These are phyloP conservation scores for Progne subis DNA, from an alignment of 2,113 vertebrate species.

Conservation along the genomic window DNA sequence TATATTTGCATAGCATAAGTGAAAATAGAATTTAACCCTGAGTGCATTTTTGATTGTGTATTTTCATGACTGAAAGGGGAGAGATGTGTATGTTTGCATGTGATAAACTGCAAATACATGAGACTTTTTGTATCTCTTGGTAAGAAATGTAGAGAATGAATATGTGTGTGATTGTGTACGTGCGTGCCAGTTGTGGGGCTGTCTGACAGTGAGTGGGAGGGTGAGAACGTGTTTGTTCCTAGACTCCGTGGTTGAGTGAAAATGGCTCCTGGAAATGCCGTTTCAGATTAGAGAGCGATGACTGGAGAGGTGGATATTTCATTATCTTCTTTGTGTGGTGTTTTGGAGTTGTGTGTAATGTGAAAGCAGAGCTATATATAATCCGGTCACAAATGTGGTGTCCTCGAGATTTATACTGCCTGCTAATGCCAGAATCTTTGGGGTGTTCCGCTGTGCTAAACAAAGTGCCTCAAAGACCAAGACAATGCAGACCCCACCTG, in stretches of 20 bases:
- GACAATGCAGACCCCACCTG: not conserved
- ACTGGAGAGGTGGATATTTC: constrained; percentile 70
- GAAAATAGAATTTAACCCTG: constrained; percentile 61
- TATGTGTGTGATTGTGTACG: not conserved
- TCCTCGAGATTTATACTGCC: constrained; percentile 66
- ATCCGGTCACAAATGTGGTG: constrained; percentile 70
- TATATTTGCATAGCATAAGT: constrained; percentile 56
- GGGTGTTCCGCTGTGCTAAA: constrained; percentile 35
- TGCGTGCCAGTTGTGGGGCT: constrained; percentile 42
- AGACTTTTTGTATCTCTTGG: constrained; percentile 13
- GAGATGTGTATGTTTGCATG: constrained; percentile 2
- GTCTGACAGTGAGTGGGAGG: constrained; percentile 51
- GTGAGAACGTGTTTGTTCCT: constrained; percentile 57
- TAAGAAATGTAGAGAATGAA: constrained; percentile 18
- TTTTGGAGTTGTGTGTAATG: constrained; percentile 65
- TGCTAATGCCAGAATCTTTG: constrained; percentile 60
- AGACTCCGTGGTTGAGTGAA: constrained; percentile 42
- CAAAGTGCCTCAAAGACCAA: not conserved
- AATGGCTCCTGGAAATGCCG: constrained; percentile 71
- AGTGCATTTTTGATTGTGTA: not conserved
- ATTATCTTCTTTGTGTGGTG: constrained; percentile 76
- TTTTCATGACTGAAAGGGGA: constrained; percentile 23
- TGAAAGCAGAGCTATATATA: constrained; percentile 78
- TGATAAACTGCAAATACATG: constrained; percentile 45
- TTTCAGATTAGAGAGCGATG: constrained; percentile 32